Base-by-base conservation (phyloP, 1,140 invertebrate species). In the Zaprionus davidi region DNA sequence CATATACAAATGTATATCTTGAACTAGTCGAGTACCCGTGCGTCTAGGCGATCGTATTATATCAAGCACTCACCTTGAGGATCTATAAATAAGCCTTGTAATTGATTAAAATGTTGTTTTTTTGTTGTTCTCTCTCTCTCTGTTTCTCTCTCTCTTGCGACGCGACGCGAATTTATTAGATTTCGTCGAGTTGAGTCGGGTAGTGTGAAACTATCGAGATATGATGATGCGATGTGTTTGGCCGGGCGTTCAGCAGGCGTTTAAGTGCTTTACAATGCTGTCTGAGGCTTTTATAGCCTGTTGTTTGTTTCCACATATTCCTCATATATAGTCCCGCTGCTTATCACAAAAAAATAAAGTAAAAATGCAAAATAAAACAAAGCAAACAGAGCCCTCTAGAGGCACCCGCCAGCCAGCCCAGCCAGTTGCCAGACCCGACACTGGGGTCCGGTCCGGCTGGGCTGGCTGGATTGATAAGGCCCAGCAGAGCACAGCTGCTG, bases 191-290 rank as follows among this genome's bases (percentile, higher is more conserved):
- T 20, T 67, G 13, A n/a, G 31, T 66, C 36, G 24, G 41, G 5
- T 24, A n/a, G 64, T 56, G 46, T 62, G 46, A 69, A 62, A 71
- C 49, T 63, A 53, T 62, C 58, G 57, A 67, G 58, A 67, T 46
- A 44, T 69, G 12, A 56, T 64, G 12, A 59, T 56, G 58, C 49
- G 64, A 51, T 70, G 38, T 81, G 60, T 78, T 36, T 49, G 28
- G 53, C 44, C 44, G 68, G 57, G 31, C 49, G 67, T 49, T 57
- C 79, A 53, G 15, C 64, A 49, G 75, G 51, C 76, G 76, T 79
- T 85, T 85, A 86, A 85, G 79, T 79, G 75, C 67, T 76, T 82
- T 82, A 76, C 79, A 82, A 71, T 51, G 51, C 24, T 51, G 41
- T 17, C 53, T 59, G 55, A 49, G 55, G 68, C 82, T 85, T 85